phyloP scores from a whole-genome alignment of 2,888 invertebrate genomes.

The Acanthosoma haemorrhoidale region DNA sequence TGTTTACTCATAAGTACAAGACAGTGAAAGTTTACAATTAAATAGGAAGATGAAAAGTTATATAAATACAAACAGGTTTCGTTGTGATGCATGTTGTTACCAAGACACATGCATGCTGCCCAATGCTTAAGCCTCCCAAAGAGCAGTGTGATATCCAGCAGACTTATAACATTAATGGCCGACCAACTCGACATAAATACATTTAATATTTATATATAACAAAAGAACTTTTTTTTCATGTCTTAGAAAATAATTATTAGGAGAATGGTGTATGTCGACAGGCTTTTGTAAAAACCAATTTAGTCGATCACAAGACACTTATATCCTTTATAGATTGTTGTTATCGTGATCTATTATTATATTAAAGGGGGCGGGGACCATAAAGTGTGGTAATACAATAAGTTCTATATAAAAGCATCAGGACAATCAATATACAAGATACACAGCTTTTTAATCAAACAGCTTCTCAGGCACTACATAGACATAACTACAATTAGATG shows the following conservation, averaged over 20 bases:
- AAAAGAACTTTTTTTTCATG: neutral
- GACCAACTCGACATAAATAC: neutral
- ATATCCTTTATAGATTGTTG: too few relatives aligned
- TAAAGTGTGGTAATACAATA: constrained; percentile 30
- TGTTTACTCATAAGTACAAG: constrained; percentile 30
- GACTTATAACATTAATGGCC: constrained; percentile 14
- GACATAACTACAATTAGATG: constrained; percentile 28
- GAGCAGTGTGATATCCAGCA: neutral
- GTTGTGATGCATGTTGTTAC: constrained; percentile 14
- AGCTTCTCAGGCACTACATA: constrained; percentile 21
- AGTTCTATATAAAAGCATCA: constrained; percentile 20
- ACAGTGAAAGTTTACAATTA: neutral
- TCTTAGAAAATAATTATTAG: too few relatives aligned
- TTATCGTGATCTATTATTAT: neutral
- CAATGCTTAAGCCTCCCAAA: constrained; percentile 20
- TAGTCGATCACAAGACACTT: too few relatives aligned
- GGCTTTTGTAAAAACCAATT: too few relatives aligned
- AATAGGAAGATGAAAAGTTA: neutral
- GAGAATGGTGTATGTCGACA: too few relatives aligned
- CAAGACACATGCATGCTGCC: neutral
- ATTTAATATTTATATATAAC: constrained; percentile 19
- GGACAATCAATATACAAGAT: constrained; percentile 20
- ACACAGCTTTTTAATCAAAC: constrained; percentile 3
- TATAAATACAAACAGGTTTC: constrained; percentile 8
- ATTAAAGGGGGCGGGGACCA: too few relatives aligned